Conservation (phyloP, 2,888 invertebrate species). For the Norana najaformis region DNA sequence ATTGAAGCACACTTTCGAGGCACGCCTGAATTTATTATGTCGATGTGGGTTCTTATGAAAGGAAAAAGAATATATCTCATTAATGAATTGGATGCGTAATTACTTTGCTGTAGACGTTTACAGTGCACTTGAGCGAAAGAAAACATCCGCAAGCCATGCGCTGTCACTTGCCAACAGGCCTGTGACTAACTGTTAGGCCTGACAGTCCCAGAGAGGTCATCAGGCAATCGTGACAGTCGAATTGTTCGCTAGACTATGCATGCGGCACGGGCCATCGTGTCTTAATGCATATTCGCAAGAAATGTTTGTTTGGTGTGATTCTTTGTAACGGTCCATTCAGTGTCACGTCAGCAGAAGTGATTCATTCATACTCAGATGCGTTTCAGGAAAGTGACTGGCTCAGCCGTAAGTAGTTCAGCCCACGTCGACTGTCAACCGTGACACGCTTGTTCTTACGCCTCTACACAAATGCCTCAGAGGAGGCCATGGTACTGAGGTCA, state of each 20-base stretch:
- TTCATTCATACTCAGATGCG: background rate
- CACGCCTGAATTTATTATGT: too few relatives aligned
- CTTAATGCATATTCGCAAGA: background rate
- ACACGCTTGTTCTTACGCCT: too few relatives aligned
- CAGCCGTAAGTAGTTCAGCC: background rate
- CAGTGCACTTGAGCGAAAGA: too few relatives aligned
- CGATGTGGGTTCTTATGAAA: too few relatives aligned
- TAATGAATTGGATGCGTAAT: too few relatives aligned
- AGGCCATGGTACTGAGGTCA: too few relatives aligned
- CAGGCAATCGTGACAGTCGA: background rate
- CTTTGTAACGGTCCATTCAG: background rate
- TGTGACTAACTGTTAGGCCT: background rate
- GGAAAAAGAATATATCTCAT: too few relatives aligned
- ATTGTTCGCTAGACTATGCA: too few relatives aligned
- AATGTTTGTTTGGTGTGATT: background rate
- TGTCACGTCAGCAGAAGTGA: background rate
- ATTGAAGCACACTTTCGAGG: too few relatives aligned
- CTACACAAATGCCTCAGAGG: too few relatives aligned
- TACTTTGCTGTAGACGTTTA: too few relatives aligned
- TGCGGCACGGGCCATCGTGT: background rate
- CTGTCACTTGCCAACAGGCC: background rate
- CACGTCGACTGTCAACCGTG: background rate
- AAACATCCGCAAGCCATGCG: background rate
- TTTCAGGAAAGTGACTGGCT: background rate
- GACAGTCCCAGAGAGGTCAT: background rate